Conservation (phyloP, 2,797 vertebrate genomes). For the Pseudomugil gertrudae region DNA sequence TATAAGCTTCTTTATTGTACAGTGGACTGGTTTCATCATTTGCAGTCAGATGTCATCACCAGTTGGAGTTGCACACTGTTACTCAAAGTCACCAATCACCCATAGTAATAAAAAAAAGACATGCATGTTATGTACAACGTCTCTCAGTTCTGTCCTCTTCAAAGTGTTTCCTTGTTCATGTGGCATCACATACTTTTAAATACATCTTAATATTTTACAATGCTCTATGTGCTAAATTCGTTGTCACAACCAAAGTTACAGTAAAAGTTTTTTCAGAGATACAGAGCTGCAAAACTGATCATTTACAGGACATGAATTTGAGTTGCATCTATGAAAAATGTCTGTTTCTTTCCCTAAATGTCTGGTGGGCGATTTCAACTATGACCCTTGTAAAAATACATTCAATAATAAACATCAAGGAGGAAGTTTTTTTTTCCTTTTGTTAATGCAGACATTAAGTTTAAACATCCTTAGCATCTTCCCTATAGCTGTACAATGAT, state of each 20-base stretch:
- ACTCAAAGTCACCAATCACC: constrained; percentile 18
- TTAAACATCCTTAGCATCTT: constrained; percentile 10
- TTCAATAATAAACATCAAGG: constrained; percentile 14
- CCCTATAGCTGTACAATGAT: constrained; percentile 24
- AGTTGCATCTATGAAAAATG: not conserved
- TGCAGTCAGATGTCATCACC: constrained; percentile 40
- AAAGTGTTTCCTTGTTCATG: not conserved
- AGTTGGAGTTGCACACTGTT: constrained; percentile 32
- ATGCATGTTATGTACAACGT: constrained; percentile 66
- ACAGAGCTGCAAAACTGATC: not conserved
- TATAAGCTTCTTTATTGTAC: constrained; percentile 45
- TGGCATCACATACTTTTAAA: constrained; percentile 16
- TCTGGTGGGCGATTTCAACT: not conserved
- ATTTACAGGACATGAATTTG: not conserved
- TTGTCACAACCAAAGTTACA: constrained; percentile 7
- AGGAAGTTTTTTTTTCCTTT: not conserved
- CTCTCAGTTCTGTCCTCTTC: constrained; percentile 6
- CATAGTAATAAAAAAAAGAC: constrained; percentile 31
- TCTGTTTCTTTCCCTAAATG: not conserved
- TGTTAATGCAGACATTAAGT: not conserved
- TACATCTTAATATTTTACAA: constrained; percentile 6
- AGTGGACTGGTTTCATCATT: constrained; percentile 36
- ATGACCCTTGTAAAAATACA: constrained; percentile 6
- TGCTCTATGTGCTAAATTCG: not conserved
- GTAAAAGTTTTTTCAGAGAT: not conserved